Conservation (phyloP, 2,797 vertebrate species). For the Tauraco hartlaubi region DNA sequence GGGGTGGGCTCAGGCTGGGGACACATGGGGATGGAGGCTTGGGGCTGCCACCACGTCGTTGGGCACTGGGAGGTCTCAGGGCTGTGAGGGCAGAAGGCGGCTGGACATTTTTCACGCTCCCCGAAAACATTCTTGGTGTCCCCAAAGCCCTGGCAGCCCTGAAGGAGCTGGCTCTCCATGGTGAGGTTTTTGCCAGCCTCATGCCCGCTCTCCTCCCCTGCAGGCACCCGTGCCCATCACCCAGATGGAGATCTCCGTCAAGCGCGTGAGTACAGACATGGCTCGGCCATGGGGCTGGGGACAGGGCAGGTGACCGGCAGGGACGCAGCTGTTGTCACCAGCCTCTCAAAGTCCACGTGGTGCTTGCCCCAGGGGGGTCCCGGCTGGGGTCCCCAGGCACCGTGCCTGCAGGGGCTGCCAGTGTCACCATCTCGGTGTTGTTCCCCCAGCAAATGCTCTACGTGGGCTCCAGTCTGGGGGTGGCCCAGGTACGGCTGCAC, state of each 20-base stretch:
- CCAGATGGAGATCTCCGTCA: conserved; percentile 94
- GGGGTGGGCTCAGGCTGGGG: background rate
- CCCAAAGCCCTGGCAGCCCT: background rate
- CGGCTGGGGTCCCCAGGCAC: fast-evolving
- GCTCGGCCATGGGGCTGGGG: fast-evolving
- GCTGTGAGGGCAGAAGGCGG: background rate
- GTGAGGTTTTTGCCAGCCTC: background rate
- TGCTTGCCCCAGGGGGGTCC: background rate
- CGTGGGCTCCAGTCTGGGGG: conserved; percentile 86
- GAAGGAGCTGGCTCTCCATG: fast-evolving
- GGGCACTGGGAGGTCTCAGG: background rate
- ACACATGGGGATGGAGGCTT: fast-evolving
- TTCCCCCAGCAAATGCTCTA: conserved; percentile 88
- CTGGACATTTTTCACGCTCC: background rate
- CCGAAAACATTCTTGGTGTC: background rate
- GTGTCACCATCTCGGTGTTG: background rate
- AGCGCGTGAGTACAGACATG: conserved; percentile 83
- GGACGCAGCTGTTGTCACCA: background rate
- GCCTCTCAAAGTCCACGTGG: background rate
- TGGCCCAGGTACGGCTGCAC: conserved; percentile 90
- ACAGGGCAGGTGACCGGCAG: background rate
- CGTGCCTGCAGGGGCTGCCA: fast-evolving
- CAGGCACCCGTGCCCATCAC: conserved; percentile 90
- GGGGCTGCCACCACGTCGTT: background rate
- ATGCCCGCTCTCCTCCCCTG: background rate